A percentile compares a stretch with the other conserved stretches of the same genome.
Conservation (phyloP, 2,888 invertebrate genomes). For the Synanthedon vespiformis region DNA sequence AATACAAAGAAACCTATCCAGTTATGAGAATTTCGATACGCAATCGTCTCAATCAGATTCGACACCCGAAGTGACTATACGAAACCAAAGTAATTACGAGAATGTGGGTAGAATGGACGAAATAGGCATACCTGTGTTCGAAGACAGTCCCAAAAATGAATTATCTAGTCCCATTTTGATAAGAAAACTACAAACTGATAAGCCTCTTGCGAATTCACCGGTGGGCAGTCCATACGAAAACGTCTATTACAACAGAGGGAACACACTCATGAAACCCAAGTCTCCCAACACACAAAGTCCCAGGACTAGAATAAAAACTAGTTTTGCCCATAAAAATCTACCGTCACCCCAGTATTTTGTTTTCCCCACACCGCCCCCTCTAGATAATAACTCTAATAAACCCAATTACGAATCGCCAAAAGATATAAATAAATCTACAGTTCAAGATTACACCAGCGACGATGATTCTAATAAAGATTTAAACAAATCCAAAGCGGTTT, state of each 20-base stretch:
- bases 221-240: conserved; percentile 73
- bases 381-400: conserved; percentile 27
- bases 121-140: conserved; percentile 57
- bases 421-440: not conserved
- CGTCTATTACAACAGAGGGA: conserved; percentile 51
- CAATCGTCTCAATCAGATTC: conserved; percentile 27
- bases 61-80: conserved; percentile 42
- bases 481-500: not conserved
- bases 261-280: conserved; percentile 43
- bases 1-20: conserved; percentile 49
- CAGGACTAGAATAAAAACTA: conserved; percentile 73
- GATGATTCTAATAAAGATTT: not conserved
- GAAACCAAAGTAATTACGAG: conserved; percentile 36
- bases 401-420: conserved; percentile 24
- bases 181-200: conserved; percentile 36
- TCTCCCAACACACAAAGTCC: conserved; percentile 67
- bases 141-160: conserved; percentile 35
- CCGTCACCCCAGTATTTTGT: conserved; percentile 61
- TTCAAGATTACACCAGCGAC: not conserved
- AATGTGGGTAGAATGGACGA: conserved; percentile 58
- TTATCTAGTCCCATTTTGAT: conserved; percentile 58
- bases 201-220: conserved; percentile 18
- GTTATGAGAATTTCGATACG: conserved; percentile 69
- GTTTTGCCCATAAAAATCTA: conserved; percentile 64
- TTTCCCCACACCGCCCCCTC: conserved; percentile 55